These are phyloP conservation scores for Sebastes steindachneri DNA, from an alignment of 2,797 vertebrate species.

Conservation along the genomic window DNA sequence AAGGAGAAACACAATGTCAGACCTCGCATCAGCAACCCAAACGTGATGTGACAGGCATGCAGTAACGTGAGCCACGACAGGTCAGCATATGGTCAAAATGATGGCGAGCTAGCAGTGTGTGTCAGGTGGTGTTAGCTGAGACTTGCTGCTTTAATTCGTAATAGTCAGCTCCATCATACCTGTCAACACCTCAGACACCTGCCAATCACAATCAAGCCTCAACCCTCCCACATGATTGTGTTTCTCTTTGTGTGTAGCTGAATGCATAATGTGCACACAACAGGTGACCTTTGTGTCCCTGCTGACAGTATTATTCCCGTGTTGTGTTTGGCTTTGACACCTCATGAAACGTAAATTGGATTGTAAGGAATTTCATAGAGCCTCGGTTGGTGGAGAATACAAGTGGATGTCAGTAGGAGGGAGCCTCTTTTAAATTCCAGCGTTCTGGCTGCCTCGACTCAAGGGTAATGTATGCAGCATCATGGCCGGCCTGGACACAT, in stretches of 20 bases:
- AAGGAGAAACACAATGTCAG: conserved; percentile 73
- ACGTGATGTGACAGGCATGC: conserved; percentile 62
- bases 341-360: conserved; percentile 74
- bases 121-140: conserved; percentile 44
- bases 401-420: conserved; percentile 54
- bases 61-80: conserved; percentile 50
- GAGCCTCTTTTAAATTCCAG: conserved; percentile 72
- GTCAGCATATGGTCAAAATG: conserved; percentile 60
- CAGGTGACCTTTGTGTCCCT: conserved; percentile 59
- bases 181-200: conserved; percentile 56
- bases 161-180: conserved; percentile 54
- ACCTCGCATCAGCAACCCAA: conserved; percentile 44
- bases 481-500: conserved; percentile 73
- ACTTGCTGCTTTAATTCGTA: conserved; percentile 26
- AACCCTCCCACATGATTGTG: conserved; percentile 16
- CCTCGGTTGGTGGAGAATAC: conserved; percentile 41
- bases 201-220: conserved; percentile 52
- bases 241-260: conserved; percentile 25
- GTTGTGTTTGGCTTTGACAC: conserved; percentile 61
- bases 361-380: conserved; percentile 68
- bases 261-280: conserved; percentile 38
- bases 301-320: conserved; percentile 60
- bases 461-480: conserved; percentile 81
- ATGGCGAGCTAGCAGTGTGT: conserved; percentile 59
- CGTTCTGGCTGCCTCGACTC: conserved; percentile 66